Evolutionary conservation across 2,113 vertebrate species (phyloP), one percentile per base, ranked within the genome.

Genomic region (Mesembrinibis cayennensis): DNA sequence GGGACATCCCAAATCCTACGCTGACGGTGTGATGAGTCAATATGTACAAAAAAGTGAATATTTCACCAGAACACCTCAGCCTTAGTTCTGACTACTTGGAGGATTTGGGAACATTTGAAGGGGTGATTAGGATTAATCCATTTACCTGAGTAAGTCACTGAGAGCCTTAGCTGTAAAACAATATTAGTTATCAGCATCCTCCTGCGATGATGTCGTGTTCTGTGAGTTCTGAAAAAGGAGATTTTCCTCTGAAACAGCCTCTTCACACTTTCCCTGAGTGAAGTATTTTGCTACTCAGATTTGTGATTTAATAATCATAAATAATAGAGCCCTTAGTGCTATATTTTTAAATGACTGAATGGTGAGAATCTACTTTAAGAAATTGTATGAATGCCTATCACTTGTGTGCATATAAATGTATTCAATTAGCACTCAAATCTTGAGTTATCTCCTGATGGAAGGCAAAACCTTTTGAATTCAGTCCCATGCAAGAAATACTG

Each of bases 271-370:
- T 78, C 49, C 85, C 84, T 7, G 52, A 97, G 95, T 96, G 93
- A 96, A 97, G 97, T 97, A 97, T 97, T 96, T 97, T 97, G 94
- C 96, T 95, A 78, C 95, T 96, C 90, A 92, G 92, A 96, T 95
- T 96, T 96, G 93, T 96, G 96, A 96, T 97, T 97, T 97, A 97
- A 97, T 97, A 97, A 96, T 96, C 96, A 96, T 97, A 96, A 96
- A 96, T 97, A 97, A 96, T 96, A 94, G 95, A 97, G 89, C 93
- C 87, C 91, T 95, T 95, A 91, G 83, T 95, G 95, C 87, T 95
- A 93, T 96, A 95, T 96, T 97, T 97, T 96, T 96, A 96, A 96
- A 95, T 96, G 96, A 96, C 95, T 97, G 95, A 96, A 96, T 97
- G 89, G 95, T 96, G 89, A 96, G 92, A 95, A 86, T 96, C 96